These are phyloP conservation scores for Anas platyrhynchos DNA, from an alignment of 2,113 vertebrate species.

Conservation along the genomic window DNA sequence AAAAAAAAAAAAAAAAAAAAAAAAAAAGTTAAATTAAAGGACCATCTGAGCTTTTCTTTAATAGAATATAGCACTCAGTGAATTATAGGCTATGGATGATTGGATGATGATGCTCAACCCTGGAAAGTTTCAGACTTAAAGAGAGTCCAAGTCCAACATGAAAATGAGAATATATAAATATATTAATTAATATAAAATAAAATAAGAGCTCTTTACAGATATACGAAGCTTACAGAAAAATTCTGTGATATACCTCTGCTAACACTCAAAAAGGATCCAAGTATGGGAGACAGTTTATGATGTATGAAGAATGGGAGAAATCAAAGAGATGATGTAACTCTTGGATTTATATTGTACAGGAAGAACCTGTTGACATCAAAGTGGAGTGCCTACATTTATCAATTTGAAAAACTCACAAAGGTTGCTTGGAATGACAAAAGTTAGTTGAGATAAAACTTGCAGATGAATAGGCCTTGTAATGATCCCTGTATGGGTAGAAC, in stretches of 20 bases:
- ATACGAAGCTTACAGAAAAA: not conserved
- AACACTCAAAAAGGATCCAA: not conserved
- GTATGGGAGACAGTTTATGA: not conserved
- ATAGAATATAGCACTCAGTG: not conserved
- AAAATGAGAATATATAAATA: not conserved
- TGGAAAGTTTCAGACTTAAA: not conserved
- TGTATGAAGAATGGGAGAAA: not conserved
- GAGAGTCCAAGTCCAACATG: not conserved
- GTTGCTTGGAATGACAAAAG: not conserved
- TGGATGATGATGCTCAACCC: not conserved
- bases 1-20: too few species aligned
- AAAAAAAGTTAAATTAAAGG: not conserved
- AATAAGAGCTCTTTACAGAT: not conserved
- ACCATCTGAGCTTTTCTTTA: not conserved
- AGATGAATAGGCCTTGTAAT: not conserved
- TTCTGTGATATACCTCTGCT: not conserved
- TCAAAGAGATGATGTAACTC: not conserved
- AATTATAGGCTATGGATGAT: not conserved
- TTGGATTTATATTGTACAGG: not conserved
- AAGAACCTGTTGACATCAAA: not conserved
- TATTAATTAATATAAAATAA: not conserved
- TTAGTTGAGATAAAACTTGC: not conserved
- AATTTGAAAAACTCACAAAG: not conserved
- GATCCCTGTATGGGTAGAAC: not conserved
- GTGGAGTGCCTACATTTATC: not conserved